phyloP scores from a whole-genome alignment of 2,113 vertebrate genomes.

The Podarcis muralis region DNA sequence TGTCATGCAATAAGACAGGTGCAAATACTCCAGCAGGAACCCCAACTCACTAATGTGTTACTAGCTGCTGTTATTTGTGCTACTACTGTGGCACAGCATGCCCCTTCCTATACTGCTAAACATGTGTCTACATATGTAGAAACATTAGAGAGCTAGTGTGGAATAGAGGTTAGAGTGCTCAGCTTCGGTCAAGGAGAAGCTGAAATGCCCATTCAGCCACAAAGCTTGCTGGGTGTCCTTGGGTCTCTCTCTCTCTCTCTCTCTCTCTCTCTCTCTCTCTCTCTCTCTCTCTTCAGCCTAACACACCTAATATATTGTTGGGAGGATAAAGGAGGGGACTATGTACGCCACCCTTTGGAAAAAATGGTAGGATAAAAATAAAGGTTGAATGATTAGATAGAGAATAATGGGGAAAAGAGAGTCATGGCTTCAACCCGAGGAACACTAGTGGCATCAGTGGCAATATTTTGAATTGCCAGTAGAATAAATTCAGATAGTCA shows the following conservation, averaged over 20 bases:
- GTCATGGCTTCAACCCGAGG: not conserved
- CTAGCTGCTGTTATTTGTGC: not conserved
- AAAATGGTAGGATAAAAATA: no score
- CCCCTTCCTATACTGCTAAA: not conserved
- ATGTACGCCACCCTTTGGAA: not conserved
- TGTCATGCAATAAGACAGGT: not conserved
- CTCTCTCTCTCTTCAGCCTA: not conserved
- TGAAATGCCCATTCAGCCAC: not conserved
- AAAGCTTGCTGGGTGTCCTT: not conserved
- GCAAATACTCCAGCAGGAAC: no score
- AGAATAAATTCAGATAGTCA: not conserved
- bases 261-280: not conserved
- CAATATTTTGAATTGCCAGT: not conserved
- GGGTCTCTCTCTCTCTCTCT: not conserved
- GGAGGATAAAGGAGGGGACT: not conserved
- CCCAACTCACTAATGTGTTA: not conserved
- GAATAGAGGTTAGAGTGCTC: not conserved
- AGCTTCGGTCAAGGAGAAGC: not conserved
- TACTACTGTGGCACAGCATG: no score
- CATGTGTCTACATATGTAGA: not conserved
- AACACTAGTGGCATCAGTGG: no score
- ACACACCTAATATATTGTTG: not conserved
- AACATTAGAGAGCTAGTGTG: not conserved
- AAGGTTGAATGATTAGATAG: not conserved
- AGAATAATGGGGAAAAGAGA: not conserved